Evolutionary conservation across 2,888 invertebrate species (phyloP).

Genomic region (Monopis laevigella): DNA sequence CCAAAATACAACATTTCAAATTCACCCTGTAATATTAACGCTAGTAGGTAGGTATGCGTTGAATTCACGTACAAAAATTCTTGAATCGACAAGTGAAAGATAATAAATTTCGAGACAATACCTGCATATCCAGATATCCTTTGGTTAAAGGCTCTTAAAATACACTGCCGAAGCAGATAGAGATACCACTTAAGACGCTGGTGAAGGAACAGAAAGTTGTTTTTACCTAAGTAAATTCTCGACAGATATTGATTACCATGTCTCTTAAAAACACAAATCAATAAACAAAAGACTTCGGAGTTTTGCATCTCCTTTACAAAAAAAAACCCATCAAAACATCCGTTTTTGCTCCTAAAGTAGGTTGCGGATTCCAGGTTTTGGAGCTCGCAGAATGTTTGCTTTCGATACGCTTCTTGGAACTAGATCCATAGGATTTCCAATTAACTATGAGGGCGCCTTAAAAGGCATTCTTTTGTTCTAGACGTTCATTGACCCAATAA

Average conservation of each 20-base stretch:
- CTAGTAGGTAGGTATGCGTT: too few species aligned
- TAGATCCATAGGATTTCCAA: background rate
- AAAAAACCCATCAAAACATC: background rate
- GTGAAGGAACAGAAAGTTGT: slow-evolving; percentile 5
- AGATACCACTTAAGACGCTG: slow-evolving; percentile 4
- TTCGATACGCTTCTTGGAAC: background rate
- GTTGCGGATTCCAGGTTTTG: too few species aligned
- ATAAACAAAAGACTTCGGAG: slow-evolving; percentile 9
- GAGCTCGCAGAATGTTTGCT: too few species aligned
- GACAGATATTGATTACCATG: slow-evolving; percentile 11
- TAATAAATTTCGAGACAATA: too few species aligned
- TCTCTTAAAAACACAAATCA: slow-evolving; percentile 8
- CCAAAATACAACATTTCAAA: too few species aligned
- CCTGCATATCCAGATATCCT: too few species aligned
- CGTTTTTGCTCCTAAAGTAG: slow-evolving; percentile 9
- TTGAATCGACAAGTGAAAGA: too few species aligned
- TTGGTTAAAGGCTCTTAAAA: slow-evolving; percentile 5
- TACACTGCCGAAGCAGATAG: slow-evolving; percentile 4
- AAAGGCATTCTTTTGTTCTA: slow-evolving; percentile 11
- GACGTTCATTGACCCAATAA: slow-evolving; percentile 13
- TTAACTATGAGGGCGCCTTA: background rate
- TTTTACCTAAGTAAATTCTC: slow-evolving; percentile 5
- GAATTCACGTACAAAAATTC: too few species aligned
- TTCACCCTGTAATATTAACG: too few species aligned
- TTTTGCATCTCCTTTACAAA: too few species aligned